Base-by-base conservation (phyloP, 2,888 invertebrate genomes). In the Brenthis hecate region DNA sequence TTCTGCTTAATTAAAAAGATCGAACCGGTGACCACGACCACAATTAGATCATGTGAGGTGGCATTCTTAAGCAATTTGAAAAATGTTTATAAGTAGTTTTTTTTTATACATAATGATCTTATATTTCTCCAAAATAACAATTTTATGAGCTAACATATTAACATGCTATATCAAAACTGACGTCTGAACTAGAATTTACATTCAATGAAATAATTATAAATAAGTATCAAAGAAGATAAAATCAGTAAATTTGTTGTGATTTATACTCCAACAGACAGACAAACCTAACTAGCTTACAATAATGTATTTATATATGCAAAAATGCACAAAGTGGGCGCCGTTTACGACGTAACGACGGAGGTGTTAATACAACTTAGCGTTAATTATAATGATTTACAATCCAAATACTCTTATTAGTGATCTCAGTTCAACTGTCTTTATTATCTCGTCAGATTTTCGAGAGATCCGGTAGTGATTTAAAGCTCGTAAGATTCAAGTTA, bases 321-420 rank as follows among this genome's bases (percentile, higher is more conserved):
- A 78, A 77, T 77, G 76, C 79, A 79, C 78, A 77, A 78, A 80
- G 78, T 77, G 78, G 75, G 73, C 74, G 74, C 68, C 77, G 79
- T 81, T 83, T 80, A 80, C 82, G 80, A 77, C 75, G 80, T 78
- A 76, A 78, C 73, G 66, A 63, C 66, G 63, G 77, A 83, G 79
- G 84, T 82, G 84, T 80, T 80, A 83, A 84, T 82, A 81, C 80
- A 78, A 80, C 78, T 76, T 78, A 76, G 79, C 76, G 75, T 78
- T 81, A 83, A 85, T 85, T 83, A 82, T 81, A 82, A 81, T 81
- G 81, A 84, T 83, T 84, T 84, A 85, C 79, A 81, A 79, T 68
- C 68, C 75, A 75, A 76, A 77, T 76, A 76, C 65, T 66, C 36
- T 58, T 28, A 62, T 57, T 65, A 54, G 56, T 65, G 54, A 57